phyloP scores from a whole-genome alignment of 2,888 invertebrate species.

The Tiliacea aurago region DNA sequence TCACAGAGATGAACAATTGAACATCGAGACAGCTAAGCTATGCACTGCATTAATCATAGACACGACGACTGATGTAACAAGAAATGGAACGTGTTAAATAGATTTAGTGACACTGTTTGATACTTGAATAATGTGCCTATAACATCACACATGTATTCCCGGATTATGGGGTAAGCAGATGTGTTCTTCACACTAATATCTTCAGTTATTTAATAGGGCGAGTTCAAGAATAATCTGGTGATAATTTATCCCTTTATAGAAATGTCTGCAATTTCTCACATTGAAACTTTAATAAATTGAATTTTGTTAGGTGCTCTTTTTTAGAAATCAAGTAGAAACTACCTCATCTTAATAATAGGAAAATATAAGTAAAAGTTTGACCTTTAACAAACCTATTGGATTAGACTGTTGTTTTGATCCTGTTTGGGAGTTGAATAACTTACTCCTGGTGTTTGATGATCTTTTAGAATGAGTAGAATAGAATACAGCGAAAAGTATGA shows the following conservation, averaged over 20 bases:
- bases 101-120: slow-evolving; percentile 10
- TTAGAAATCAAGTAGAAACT: neutral
- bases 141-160: neutral
- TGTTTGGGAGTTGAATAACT: too few relatives aligned
- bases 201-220: neutral
- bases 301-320: too few relatives aligned
- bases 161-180: neutral
- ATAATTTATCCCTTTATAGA: too few relatives aligned
- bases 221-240: neutral
- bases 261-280: too few relatives aligned
- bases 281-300: too few relatives aligned
- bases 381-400: too few relatives aligned
- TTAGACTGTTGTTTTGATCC: too few relatives aligned
- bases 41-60: slow-evolving; percentile 17
- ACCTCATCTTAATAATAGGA: too few relatives aligned
- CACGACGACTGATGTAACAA: neutral
- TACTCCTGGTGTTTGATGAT: too few relatives aligned
- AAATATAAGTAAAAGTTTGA: neutral
- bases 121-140: neutral
- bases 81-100: slow-evolving; percentile 10
- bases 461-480: too few relatives aligned
- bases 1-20: neutral
- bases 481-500: too few relatives aligned
- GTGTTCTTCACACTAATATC: neutral
- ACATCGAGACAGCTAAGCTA: neutral